Evolutionary conservation across 1,140 invertebrate species (phyloP), one percentile per base, ranked within the genome.

Genomic region (Fopius arisanus): DNA sequence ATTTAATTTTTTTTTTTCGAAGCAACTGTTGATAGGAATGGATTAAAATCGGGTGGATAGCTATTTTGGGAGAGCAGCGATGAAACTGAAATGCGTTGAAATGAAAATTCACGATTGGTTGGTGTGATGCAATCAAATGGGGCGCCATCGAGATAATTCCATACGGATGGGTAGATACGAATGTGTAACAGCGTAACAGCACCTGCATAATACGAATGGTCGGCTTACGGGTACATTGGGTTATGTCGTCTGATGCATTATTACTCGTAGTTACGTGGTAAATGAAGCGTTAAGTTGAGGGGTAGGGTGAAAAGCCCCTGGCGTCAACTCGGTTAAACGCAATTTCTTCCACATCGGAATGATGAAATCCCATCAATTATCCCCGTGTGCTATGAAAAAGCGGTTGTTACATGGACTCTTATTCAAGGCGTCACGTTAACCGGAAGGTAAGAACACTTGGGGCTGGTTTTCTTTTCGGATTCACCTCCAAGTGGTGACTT

Each of bases 181-280:
- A 33, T 66, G 29, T 72, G 5, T 40, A 26, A 33, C 28, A 28
- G 16, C 29, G n/a, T 68, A 68, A 68, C 66, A 43, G n/a, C 37
- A 68, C 66, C 33, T 68, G 66, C 37, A 68, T 68, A 40, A 43
- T 68, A 68, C 23, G 31, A 37, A 68, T 10, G 21, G 66, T 1
- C 40, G 21, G 23, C 66, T 68, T 41, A 23, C 40, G 28, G 16
- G 63, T 26, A 31, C 28, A 68, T 40, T 37, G 66, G 66, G 33
- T 68, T 40, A 41, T 43, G 66, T 68, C 66, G 37, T 3, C 54
- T 6, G 14, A 59, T 59, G 54, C 21, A 59, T 59, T 59, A 59
- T 59, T 59, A 28, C 54, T 68, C 40, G 37, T 21, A 41, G 66
- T 68, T 68, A 68, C 31, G 21, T 21, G 66, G 40, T 68, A 68